Conservation (phyloP, 2,888 invertebrate genomes). For the Chironomus riparius region DNA sequence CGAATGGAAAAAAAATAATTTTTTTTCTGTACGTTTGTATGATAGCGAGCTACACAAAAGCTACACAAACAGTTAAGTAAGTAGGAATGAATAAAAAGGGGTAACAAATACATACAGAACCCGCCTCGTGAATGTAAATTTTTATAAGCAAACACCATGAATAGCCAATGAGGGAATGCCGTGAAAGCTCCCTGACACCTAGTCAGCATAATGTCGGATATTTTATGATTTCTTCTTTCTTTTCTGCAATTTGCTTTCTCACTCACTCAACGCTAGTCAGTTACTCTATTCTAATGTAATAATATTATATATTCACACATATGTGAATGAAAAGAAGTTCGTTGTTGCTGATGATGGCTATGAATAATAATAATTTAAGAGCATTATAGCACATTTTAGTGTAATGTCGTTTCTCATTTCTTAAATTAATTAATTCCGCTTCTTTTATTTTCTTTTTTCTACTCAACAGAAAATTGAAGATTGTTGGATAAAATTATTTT, state of each 20-base stretch:
- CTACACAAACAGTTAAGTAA: not conserved
- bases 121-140: slow-evolving; percentile 13
- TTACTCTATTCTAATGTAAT: not conserved
- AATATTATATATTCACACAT: not conserved
- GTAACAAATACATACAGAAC: slow-evolving; percentile 6
- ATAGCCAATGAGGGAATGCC: not conserved
- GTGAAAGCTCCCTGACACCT: not conserved
- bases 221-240: not conserved
- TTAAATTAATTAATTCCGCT: slow-evolving; percentile 25
- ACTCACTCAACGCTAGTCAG: not conserved
- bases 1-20: not conserved
- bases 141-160: not conserved
- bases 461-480: not conserved
- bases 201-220: slow-evolving; percentile 17
- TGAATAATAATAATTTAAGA: slow-evolving; percentile 13
- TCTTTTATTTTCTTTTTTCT: not conserved
- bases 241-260: not conserved
- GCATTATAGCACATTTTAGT: slow-evolving; percentile 17
- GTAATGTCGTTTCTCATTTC: slow-evolving; percentile 25
- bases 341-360: slow-evolving; percentile 10
- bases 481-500: not conserved
- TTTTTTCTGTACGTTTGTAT: not conserved
- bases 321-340: not conserved
- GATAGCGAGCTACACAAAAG: not conserved
- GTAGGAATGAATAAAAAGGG: not conserved